A percentile compares a stretch with the other conserved stretches of the same genome.
Evolutionary conservation across 2,888 invertebrate genomes (phyloP).

Genomic region (Pycnomerus fuliginosus): DNA sequence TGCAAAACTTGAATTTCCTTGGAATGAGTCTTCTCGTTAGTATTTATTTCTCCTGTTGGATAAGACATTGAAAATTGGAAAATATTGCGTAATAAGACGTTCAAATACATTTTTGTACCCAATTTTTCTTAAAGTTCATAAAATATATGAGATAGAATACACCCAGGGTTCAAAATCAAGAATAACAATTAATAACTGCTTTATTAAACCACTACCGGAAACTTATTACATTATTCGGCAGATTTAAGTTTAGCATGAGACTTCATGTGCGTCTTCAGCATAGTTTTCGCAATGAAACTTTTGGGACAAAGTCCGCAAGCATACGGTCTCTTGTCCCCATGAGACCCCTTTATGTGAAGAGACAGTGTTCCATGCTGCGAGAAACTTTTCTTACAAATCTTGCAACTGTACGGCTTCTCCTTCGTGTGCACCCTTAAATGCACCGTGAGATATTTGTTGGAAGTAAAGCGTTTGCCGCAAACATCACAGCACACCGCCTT

Average conservation of each 20-base stretch:
- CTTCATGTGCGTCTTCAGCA: constrained; percentile 48
- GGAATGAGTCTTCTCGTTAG: no score
- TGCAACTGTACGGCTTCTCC: constrained; percentile 58
- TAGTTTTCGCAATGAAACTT: constrained; percentile 55
- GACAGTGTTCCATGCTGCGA: no score
- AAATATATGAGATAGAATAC: constrained; percentile 35
- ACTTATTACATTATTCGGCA: background rate
- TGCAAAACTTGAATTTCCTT: no score
- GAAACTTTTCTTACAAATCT: constrained; percentile 58
- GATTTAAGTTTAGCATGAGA: background rate
- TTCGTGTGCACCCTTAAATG: constrained; percentile 62
- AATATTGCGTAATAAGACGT: no score
- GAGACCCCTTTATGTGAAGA: no score
- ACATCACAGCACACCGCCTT: constrained; percentile 48
- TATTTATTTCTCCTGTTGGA: no score
- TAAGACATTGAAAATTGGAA: no score
- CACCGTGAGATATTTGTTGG: constrained; percentile 58
- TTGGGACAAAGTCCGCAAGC: constrained; percentile 57
- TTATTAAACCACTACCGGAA: constrained; percentile 1
- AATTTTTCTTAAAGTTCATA: background rate
- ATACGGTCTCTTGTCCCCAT: constrained; percentile 60
- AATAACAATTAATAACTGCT: no score
- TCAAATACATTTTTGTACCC: no score
- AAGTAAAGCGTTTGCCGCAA: constrained; percentile 59
- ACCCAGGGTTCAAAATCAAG: constrained; percentile 56